Evolutionary conservation across 2,113 vertebrate species (phyloP).

Genomic region (Odobenus rosmarus): DNA sequence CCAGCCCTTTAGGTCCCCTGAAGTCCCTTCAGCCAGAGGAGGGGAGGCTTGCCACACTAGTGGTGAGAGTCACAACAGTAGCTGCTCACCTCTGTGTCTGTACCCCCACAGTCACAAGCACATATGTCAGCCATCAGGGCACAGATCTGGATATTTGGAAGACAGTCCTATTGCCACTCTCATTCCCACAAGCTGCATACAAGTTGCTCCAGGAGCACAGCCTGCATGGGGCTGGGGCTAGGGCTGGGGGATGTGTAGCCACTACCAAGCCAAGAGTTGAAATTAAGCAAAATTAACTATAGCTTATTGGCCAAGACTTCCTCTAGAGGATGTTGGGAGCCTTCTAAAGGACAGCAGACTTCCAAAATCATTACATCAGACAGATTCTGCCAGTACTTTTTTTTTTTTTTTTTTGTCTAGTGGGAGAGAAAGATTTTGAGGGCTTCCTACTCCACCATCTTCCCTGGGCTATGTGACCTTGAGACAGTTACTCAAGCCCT

Average conservation of each 20-base stretch:
- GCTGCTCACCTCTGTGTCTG: not conserved
- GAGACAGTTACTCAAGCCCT: not conserved
- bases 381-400: not conserved
- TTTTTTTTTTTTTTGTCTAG: not conserved
- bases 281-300: not conserved
- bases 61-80: not conserved
- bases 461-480: not conserved
- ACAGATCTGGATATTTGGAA: not conserved
- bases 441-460: not conserved
- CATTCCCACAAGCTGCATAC: not conserved
- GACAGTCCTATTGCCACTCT: not conserved
- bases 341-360: not conserved
- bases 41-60: accelerated
- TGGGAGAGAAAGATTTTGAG: not conserved
- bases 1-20: not conserved
- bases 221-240: not conserved
- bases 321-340: not conserved
- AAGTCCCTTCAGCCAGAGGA: not conserved
- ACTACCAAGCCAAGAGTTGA: not conserved
- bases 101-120: not conserved
- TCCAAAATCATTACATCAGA: not conserved
- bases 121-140: not conserved
- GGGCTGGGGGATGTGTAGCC: not conserved
- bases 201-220: not conserved
- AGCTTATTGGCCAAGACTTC: not conserved